A percentile compares a stretch with the other conserved stretches of the same genome.
phyloP scores from a whole-genome alignment of 2,888 invertebrate genomes.

The Pyralis farinalis region DNA sequence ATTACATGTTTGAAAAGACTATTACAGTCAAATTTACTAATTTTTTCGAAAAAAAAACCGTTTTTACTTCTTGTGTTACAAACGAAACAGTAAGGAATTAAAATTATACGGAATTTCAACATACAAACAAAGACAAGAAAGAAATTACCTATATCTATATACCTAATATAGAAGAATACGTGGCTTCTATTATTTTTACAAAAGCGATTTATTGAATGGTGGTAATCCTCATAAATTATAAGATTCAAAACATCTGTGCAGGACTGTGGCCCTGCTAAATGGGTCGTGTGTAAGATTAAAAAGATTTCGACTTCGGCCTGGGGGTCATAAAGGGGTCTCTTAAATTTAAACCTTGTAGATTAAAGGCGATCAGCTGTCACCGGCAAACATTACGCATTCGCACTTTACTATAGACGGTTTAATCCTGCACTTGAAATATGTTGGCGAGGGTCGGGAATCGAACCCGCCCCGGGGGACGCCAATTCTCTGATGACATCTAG shows the following conservation, averaged over 20 bases:
- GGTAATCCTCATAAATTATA: conserved; percentile 20
- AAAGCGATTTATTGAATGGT: conserved; percentile 3
- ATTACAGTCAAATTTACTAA: too few species aligned
- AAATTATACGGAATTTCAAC: too few species aligned
- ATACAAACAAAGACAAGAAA: conserved; percentile 1
- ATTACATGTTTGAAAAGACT: too few species aligned
- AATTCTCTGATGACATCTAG: conserved; percentile 57
- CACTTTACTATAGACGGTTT: conserved; percentile 62
- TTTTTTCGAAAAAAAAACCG: too few species aligned
- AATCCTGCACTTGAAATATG: conserved; percentile 79
- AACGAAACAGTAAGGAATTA: too few species aligned
- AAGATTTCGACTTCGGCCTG: conserved; percentile 32
- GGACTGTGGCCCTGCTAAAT: conserved; percentile 38
- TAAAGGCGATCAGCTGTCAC: conserved; percentile 69
- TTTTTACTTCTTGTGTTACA: too few species aligned
- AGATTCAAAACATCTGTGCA: conserved; percentile 35
- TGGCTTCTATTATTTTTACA: neutral
- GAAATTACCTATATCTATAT: too few species aligned
- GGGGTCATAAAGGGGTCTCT: conserved; percentile 49
- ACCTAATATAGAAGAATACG: too few species aligned
- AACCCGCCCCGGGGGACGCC: conserved; percentile 42
- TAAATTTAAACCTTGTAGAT: conserved; percentile 63
- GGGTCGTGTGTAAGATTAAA: conserved; percentile 53
- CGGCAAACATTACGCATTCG: conserved; percentile 66
- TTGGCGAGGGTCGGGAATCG: conserved; percentile 36